A percentile compares a stretch with the other conserved stretches of the same genome.
Conservation (phyloP, 2,797 vertebrate species). For the Sebastes hopkinsi region DNA sequence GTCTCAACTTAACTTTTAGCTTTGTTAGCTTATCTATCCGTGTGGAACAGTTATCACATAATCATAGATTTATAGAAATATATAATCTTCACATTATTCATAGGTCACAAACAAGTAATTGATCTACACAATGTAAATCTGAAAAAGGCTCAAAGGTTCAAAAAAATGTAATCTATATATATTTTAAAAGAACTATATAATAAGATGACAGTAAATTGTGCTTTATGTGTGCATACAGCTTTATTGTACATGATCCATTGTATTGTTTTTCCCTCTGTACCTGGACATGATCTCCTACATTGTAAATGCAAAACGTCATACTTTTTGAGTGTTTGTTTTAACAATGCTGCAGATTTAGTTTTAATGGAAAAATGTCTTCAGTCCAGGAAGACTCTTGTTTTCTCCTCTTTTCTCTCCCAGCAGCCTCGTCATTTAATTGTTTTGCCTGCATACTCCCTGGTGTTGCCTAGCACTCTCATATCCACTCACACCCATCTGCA, state of each 20-base stretch:
- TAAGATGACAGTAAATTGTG: not conserved
- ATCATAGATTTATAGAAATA: not conserved
- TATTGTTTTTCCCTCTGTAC: not conserved
- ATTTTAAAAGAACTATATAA: not conserved
- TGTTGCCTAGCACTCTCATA: constrained; percentile 7
- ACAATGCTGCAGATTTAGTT: not conserved
- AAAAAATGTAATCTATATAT: not conserved
- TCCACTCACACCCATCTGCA: not conserved
- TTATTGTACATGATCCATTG: not conserved
- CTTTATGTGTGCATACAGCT: not conserved
- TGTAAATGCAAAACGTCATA: not conserved
- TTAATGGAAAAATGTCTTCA: not conserved
- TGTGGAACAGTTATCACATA: not conserved
- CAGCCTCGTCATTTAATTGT: constrained; percentile 25
- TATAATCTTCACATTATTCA: not conserved
- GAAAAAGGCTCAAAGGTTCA: not conserved
- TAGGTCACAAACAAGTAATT: not conserved
- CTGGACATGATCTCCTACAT: not conserved
- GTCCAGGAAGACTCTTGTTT: not conserved
- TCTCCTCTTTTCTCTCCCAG: not conserved
- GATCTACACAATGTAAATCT: not conserved
- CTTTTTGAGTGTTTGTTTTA: not conserved
- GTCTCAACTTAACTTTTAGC: not conserved
- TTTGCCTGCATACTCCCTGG: constrained; percentile 4
- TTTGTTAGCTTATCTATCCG: not conserved